phyloP scores from a whole-genome alignment of 2,888 invertebrate genomes.

The Fissipunctia ypsillon region DNA sequence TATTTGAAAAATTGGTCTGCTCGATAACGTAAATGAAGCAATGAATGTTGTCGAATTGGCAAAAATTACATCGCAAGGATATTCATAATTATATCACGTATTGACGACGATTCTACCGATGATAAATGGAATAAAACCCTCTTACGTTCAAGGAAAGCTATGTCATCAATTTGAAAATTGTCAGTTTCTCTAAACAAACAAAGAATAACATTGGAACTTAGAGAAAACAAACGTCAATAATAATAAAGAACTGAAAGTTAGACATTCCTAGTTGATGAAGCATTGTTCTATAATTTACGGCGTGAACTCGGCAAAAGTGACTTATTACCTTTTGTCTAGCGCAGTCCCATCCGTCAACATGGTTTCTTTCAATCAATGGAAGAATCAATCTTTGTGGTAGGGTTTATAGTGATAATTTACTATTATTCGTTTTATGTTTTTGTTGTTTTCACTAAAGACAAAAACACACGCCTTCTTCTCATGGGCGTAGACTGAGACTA shows the following conservation, averaged over 20 bases:
- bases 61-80: neutral
- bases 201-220: conserved; percentile 3
- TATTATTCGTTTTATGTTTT: conserved; percentile 10
- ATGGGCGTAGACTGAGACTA: neutral
- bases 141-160: neutral
- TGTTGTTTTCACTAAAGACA: conserved; percentile 17
- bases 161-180: neutral
- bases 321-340: conserved; percentile 33
- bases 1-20: neutral
- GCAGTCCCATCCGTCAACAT: neutral
- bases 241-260: conserved; percentile 14
- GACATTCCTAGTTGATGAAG: conserved; percentile 10
- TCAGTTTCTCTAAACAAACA: neutral
- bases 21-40: neutral
- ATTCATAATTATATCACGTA: neutral
- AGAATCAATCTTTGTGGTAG: conserved; percentile 21
- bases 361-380: conserved; percentile 19
- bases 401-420: conserved; percentile 1
- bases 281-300: conserved; percentile 32
- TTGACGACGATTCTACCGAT: neutral
- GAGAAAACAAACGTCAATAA: conserved; percentile 17
- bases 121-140: neutral
- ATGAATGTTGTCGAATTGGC: neutral
- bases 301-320: conserved; percentile 7
- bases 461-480: neutral